Evolutionary conservation across 2,113 vertebrate species (phyloP).

Genomic region (Apaloderma vittatum): DNA sequence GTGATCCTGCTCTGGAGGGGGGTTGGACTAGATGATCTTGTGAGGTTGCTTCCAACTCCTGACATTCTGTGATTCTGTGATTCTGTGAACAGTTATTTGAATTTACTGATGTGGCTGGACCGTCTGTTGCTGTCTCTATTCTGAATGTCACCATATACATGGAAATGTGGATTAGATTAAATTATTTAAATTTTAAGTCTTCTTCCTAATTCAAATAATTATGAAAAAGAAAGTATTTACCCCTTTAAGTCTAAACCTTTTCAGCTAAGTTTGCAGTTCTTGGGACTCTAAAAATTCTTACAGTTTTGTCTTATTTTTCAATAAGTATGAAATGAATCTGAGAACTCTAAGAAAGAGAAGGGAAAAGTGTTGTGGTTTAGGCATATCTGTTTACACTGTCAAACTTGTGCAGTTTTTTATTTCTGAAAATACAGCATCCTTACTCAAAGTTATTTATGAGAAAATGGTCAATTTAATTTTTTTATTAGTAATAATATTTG

Average conservation of each 20-base stretch:
- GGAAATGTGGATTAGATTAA: neutral
- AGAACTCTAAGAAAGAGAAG: neutral
- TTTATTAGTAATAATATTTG: neutral
- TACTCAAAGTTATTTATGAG: neutral
- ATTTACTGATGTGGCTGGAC: neutral
- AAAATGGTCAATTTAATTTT: neutral
- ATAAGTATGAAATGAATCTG: neutral
- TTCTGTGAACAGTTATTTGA: neutral
- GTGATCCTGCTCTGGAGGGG: no score
- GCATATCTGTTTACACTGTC: neutral
- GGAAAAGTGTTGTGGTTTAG: neutral
- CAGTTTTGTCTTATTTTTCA: neutral
- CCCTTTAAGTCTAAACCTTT: neutral
- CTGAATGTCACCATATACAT: neutral
- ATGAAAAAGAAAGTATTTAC: neutral
- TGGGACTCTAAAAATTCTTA: neutral
- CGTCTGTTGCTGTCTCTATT: fast-evolving
- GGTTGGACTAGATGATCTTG: no score
- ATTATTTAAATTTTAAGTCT: neutral
- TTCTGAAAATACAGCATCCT: neutral
- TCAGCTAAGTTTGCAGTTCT: neutral
- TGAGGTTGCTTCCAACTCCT: no score
- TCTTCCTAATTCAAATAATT: neutral
- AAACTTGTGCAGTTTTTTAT: neutral
- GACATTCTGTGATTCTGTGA: no score